Percentiles rank a stretch among this genome's conserved stretches.
Conservation (phyloP, 1,140 invertebrate species). For the Dinoponera quadriceps region DNA sequence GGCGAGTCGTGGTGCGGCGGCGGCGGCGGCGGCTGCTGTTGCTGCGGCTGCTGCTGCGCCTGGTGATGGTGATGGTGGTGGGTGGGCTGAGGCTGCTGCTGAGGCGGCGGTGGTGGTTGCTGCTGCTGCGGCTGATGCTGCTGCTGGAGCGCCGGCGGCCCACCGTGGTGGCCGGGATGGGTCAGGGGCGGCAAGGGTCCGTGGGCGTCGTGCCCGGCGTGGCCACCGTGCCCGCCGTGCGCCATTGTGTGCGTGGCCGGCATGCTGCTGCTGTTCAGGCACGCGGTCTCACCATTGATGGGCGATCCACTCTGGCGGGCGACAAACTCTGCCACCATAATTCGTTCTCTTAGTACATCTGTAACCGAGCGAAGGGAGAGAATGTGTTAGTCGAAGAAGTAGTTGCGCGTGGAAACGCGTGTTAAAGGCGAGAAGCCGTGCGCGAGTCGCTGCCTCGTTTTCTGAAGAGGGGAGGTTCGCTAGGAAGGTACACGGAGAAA, state of each 20-base stretch:
- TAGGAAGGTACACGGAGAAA: too few species aligned
- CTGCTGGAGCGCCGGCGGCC: conserved; percentile 78
- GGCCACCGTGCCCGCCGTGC: conserved; percentile 80
- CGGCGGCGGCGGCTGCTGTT: conserved; percentile 55
- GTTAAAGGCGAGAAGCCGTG: too few species aligned
- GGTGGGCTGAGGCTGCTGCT: conserved; percentile 70
- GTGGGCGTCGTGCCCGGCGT: conserved; percentile 78
- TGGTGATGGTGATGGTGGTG: conserved; percentile 72
- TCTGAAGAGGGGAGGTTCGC: too few species aligned
- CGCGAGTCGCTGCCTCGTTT: too few species aligned
- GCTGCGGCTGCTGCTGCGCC: conserved; percentile 72
- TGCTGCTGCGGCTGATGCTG: conserved; percentile 71
- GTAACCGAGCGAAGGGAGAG: conserved; percentile 77
- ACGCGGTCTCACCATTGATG: conserved; percentile 89
- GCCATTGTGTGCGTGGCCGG: conserved; percentile 85
- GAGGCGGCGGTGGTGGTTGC: conserved; percentile 62
- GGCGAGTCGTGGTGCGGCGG: conserved; percentile 70
- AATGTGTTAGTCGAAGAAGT: neutral
- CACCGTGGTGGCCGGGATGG: conserved; percentile 82
- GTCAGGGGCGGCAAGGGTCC: conserved; percentile 78
- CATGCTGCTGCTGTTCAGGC: conserved; percentile 86
- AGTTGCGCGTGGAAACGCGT: neutral
- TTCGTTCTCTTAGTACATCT: conserved; percentile 91
- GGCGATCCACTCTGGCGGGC: conserved; percentile 90
- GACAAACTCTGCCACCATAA: conserved; percentile 94